A percentile compares a stretch with the other conserved stretches of the same genome.
phyloP scores from a whole-genome alignment of 64 coral and sea anemone genomes.

The Pocillopora verrucosa region DNA sequence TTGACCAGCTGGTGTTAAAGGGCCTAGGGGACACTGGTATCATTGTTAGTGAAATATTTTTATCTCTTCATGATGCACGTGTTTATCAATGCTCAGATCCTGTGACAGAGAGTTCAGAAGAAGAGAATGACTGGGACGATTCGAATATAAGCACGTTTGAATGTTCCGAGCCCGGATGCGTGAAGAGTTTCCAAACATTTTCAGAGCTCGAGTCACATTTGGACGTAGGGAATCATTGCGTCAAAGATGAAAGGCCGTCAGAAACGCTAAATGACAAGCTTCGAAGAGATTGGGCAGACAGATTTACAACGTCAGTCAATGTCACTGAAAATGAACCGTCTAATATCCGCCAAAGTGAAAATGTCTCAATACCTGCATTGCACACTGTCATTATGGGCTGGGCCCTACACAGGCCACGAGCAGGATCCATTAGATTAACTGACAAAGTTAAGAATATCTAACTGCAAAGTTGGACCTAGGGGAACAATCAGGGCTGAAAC shows the following conservation, averaged over 20 bases:
- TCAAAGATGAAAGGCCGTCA: slow-evolving; percentile 44
- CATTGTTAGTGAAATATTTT: slow-evolving; percentile 44
- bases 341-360: slow-evolving; percentile 25
- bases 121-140: slow-evolving; percentile 6
- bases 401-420: slow-evolving; percentile 36
- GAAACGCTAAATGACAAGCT: slow-evolving; percentile 63
- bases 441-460: slow-evolving; percentile 50
- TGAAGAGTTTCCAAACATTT: slow-evolving; percentile 51
- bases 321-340: slow-evolving; percentile 36
- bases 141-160: slow-evolving; percentile 18
- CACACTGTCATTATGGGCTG: slow-evolving; percentile 56
- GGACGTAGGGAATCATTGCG: slow-evolving; percentile 51
- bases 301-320: slow-evolving; percentile 34
- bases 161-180: slow-evolving; percentile 37
- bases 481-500: slow-evolving; percentile 43
- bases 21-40: slow-evolving; percentile 56
- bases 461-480: slow-evolving; percentile 60
- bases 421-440: slow-evolving; percentile 24
- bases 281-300: slow-evolving; percentile 49
- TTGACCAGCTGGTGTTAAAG: slow-evolving; percentile 23
- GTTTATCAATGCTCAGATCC: slow-evolving; percentile 49
- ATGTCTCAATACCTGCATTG: neutral
- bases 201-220: slow-evolving; percentile 69
- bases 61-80: slow-evolving; percentile 31
- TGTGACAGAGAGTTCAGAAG: slow-evolving; percentile 12